Conservation (phyloP, 2,113 vertebrate genomes). For the Antigone vipio region DNA sequence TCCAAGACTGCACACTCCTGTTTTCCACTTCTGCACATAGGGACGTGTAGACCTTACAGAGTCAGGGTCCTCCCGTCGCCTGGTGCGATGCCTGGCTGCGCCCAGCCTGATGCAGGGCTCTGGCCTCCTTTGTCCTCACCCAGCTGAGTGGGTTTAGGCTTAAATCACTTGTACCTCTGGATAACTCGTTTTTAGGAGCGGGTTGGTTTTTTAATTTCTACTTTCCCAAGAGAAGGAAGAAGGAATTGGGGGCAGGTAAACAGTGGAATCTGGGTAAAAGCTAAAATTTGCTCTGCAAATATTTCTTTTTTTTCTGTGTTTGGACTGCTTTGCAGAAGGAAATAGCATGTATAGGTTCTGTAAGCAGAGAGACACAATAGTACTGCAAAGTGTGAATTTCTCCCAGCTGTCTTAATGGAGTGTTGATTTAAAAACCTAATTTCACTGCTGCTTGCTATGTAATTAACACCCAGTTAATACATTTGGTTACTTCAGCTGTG, state of each 20-base stretch:
- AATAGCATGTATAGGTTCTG: not conserved
- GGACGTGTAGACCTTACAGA: fast-evolving
- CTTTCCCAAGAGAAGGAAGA: not conserved
- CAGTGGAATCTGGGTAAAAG: not conserved
- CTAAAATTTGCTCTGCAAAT: not conserved
- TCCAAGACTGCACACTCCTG: fast-evolving
- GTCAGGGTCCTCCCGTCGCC: not conserved
- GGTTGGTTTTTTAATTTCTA: not conserved
- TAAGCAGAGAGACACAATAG: not conserved
- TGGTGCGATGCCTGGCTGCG: too few relatives aligned
- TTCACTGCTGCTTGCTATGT: not conserved
- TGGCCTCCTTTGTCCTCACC: not conserved
- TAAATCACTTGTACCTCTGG: not conserved
- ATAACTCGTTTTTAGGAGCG: not conserved
- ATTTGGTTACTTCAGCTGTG: not conserved
- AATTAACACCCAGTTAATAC: not conserved
- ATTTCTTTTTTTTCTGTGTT: not conserved
- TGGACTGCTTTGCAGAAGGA: not conserved
- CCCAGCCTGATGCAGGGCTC: not conserved
- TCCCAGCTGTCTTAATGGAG: not conserved
- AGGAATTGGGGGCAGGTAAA: not conserved
- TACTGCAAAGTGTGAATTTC: not conserved
- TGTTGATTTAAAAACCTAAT: slow-evolving; percentile 3
- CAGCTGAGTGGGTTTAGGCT: not conserved
- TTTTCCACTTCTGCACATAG: not conserved